Evolutionary conservation across 2,797 vertebrate species (phyloP), one percentile per base, ranked within the genome.

Genomic region (Nannoperca australis): DNA sequence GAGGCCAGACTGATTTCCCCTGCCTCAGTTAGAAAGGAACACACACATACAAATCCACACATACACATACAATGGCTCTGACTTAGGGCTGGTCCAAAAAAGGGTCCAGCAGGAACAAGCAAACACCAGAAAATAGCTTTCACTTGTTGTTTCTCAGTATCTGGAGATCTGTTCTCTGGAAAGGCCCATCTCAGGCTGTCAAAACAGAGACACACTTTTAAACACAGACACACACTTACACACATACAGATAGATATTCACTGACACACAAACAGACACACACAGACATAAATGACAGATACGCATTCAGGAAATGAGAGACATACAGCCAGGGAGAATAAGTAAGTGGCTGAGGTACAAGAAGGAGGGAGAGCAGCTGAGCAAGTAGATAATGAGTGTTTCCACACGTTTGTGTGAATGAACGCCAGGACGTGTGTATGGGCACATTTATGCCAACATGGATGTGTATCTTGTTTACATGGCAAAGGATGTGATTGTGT

Each of bases 1-100:
- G 85, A 86, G 83, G 79, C 84, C 51, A 32, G 78, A 81, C 65
- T 92, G 84, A 94, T 93, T 94, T 94, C 90, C 91, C 89, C 56
- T 81, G 88, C 76, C 68, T 78, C 84, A 80, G 65, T 85, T 78
- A 65, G 49, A 71, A 81, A 70, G 63, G 70, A 77, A 47, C 34
- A 68, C 34, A 68, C 34, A 65, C 50, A 76, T 24, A 53, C 20
- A 60, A 27, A 44, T n/a, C 73, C 47, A 73, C 15, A 59, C 45
- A 45, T 18, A 59, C 36, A 53, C 76, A 69, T 45, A 88, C 81
- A 89, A 86, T 72, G 70, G 69, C 53, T 76, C 76, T 42, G 81
- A 73, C 65, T 89, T 77, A 78, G 63, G 69, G 53, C 73, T 78
- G 80, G 83, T 84, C 83, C 78, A 91, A 91, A 93, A 92, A 91